Evolutionary conservation across 2,113 vertebrate genomes (phyloP), one percentile per base, ranked within the genome.

Genomic region (Neofelis nebulosa): DNA sequence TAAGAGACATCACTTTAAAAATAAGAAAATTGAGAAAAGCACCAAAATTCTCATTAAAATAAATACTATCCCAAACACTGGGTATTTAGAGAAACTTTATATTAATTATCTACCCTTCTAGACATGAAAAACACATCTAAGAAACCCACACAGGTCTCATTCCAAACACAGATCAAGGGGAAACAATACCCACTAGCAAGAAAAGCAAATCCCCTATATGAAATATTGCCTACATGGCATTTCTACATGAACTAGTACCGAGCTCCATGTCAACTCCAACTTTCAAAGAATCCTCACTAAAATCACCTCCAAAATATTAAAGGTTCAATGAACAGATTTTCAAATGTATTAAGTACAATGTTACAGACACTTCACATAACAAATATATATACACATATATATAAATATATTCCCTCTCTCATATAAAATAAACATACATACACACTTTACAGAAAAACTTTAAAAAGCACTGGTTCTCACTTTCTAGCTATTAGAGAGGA

Each of bases 271-370:
- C 31, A 95, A 76, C 50, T 86, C 36, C 38, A 89, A 83, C 23
- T 89, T 96, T 71, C 95, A 95, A 94, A 88, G 29, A 91, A 78
- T 73, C 38, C 71, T 82, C 41, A 95, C 38, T 41, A 94, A 97
- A 96, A 95, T n/a, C 14, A 76, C 27, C n/a, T 93, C 31, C 25
- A 80, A 38, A n/a, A 78, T 65, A 55, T n/a, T 68, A 95, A 94
- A 95, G 7, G 9, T 86, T 94, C 68, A 95, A 61, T 66, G 7
- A 90, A 94, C 9, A 50, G 84, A 83, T 55, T 83, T 48, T 81
- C 76, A 91, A 92, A 73, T 66, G n/a, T 66, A 85, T 21, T n/a
- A 80, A 87, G 9, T 52, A 73, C 33, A 68, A 63, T 33, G 13
- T 41, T 73, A 6, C 2, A 97, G 14, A 25, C 36, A 15, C n/a